phyloP scores from a whole-genome alignment of 2,797 vertebrate genomes.

The Trachurus trachurus region DNA sequence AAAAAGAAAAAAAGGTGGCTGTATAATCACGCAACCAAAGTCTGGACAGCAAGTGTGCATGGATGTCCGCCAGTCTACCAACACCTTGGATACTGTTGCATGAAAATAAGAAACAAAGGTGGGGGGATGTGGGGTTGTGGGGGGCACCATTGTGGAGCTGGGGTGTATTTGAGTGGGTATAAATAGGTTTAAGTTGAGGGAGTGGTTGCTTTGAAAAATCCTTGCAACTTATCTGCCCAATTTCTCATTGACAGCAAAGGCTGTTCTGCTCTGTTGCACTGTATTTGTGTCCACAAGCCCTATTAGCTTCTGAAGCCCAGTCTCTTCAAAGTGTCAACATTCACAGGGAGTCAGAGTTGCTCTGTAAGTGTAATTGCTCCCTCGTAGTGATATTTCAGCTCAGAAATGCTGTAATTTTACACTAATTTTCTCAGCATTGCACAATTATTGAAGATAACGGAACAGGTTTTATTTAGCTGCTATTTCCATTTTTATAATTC shows the following conservation, averaged over 20 bases:
- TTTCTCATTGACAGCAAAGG: constrained; percentile 65
- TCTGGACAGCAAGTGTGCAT: constrained; percentile 25
- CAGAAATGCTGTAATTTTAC: constrained; percentile 2
- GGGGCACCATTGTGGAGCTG: background rate
- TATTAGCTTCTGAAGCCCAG: constrained; percentile 62
- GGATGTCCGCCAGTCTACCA: constrained; percentile 40
- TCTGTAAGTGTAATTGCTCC: constrained; percentile 49
- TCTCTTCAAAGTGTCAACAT: constrained; percentile 45
- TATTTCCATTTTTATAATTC: background rate
- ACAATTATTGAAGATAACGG: constrained; percentile 14
- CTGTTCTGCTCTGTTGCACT: constrained; percentile 66
- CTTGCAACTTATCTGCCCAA: constrained; percentile 70
- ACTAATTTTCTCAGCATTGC: constrained; percentile 2
- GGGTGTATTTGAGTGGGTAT: constrained; percentile 34
- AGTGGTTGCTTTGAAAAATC: constrained; percentile 64
- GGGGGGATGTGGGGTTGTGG: background rate
- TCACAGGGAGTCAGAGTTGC: constrained; percentile 15
- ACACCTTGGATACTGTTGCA: constrained; percentile 69
- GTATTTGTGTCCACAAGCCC: constrained; percentile 67
- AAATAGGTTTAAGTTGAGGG: constrained; percentile 53
- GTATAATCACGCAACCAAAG: constrained; percentile 58
- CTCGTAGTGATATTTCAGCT: background rate
- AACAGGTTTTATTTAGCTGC: background rate
- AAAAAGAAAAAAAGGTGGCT: constrained; percentile 60
- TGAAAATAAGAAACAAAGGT: constrained; percentile 70